phyloP scores from a whole-genome alignment of 2,888 invertebrate genomes.

The Galeopsomyia nigrocyanea region DNA sequence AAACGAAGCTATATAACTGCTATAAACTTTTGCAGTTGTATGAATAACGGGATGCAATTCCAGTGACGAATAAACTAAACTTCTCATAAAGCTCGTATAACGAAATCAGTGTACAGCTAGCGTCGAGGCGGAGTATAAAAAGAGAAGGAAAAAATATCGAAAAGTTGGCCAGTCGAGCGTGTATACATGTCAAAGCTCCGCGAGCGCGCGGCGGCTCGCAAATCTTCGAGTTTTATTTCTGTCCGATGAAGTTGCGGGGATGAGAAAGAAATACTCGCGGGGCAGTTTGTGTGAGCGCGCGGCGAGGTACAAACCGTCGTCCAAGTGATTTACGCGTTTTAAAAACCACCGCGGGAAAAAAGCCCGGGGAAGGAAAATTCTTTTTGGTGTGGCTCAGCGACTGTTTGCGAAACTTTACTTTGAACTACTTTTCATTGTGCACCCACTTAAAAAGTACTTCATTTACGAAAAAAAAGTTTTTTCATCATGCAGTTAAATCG shows the following conservation, averaged over 20 bases:
- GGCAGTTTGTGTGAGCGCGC: background rate
- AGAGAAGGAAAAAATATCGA: constrained; percentile 2
- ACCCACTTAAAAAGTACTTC: constrained; percentile 1
- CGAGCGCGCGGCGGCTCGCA: no score
- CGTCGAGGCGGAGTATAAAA: no score
- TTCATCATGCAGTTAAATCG: no score
- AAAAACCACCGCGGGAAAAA: background rate
- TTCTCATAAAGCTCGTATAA: no score
- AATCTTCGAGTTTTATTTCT: constrained; percentile 15
- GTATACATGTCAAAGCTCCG: background rate
- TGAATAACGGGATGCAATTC: no score
- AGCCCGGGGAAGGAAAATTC: background rate
- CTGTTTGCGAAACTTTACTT: no score
- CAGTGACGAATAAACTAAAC: no score
- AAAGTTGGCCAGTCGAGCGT: background rate
- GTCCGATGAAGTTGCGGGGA: background rate
- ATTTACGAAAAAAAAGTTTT: background rate
- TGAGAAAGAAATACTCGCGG: background rate
- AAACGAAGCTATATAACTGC: no score
- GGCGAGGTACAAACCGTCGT: background rate
- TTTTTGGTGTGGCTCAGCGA: no score
- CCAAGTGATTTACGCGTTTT: constrained; percentile 30
- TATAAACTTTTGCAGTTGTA: no score
- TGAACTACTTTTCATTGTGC: constrained; percentile 15
- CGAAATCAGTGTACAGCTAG: no score